A percentile compares a stretch with the other conserved stretches of the same genome.
Evolutionary conservation across 2,113 vertebrate genomes (phyloP).

Genomic region (Petrocephalus microphthalmus): DNA sequence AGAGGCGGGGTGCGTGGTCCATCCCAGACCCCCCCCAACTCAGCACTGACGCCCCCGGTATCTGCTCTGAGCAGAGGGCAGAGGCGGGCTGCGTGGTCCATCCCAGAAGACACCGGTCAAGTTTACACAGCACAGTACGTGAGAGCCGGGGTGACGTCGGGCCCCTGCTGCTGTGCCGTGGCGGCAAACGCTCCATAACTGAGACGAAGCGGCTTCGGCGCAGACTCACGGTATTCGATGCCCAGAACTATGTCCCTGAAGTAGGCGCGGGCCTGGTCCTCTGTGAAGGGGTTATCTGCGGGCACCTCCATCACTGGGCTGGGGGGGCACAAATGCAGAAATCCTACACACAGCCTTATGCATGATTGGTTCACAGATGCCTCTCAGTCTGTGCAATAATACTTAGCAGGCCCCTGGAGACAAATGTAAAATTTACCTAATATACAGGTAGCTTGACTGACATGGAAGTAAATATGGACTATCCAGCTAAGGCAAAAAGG

Average conservation of each 20-base stretch:
- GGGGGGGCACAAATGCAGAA: background rate
- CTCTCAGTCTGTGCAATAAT: background rate
- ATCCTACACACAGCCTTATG: background rate
- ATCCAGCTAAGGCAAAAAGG: background rate
- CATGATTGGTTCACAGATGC: background rate
- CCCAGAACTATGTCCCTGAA: slow-evolving; percentile 91
- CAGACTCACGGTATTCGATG: slow-evolving; percentile 90
- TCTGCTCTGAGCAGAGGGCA: slow-evolving; percentile 33
- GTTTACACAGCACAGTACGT: slow-evolving; percentile 42
- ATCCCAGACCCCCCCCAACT: background rate
- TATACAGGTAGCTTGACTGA: background rate
- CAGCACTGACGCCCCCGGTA: background rate
- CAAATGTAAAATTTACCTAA: background rate
- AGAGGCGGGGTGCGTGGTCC: background rate
- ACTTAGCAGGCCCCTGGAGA: background rate
- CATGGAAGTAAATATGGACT: background rate
- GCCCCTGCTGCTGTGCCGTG: background rate
- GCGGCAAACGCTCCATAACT: background rate
- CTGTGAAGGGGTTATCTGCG: slow-evolving; percentile 72
- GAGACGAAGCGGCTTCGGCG: background rate
- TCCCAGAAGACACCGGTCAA: slow-evolving; percentile 53
- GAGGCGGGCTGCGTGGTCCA: slow-evolving; percentile 19
- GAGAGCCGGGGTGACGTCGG: background rate
- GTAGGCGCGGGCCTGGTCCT: slow-evolving; percentile 82
- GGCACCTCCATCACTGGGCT: slow-evolving; percentile 98